Conservation (phyloP, 1,140 invertebrate genomes). For the Orussus abietinus region DNA sequence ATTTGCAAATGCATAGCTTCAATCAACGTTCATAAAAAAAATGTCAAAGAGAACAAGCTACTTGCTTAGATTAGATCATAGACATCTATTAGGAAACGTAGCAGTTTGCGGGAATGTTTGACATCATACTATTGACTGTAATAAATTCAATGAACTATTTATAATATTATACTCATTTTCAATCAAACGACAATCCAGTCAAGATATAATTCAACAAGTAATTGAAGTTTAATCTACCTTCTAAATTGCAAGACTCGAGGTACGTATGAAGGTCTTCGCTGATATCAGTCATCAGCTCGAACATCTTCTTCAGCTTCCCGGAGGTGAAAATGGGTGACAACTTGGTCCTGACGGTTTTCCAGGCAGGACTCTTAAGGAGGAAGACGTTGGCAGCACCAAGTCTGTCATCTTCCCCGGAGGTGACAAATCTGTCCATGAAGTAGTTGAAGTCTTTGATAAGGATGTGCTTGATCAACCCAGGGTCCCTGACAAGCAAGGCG, state of each 20-base stretch:
- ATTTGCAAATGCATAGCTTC: no score
- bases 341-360: constrained; percentile 57
- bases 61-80: no score
- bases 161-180: no score
- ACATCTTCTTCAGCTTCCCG: constrained; percentile 60
- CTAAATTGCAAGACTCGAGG: constrained; percentile 16
- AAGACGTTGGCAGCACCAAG: constrained; percentile 41
- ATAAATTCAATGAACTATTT: no score
- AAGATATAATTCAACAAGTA: no score
- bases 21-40: no score
- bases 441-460: constrained; percentile 56
- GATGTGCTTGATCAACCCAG: constrained; percentile 55
- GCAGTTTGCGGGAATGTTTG: no score
- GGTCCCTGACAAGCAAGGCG: constrained; percentile 54
- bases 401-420: constrained; percentile 15
- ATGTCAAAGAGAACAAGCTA: no score
- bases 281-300: constrained; percentile 42
- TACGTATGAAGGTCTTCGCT: constrained; percentile 29
- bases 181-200: no score
- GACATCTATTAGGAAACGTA: no score
- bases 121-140: no score
- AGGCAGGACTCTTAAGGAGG: constrained; percentile 45
- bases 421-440: constrained; percentile 45
- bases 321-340: constrained; percentile 59
- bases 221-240: no score